A percentile compares a stretch with the other conserved stretches of the same genome.
Evolutionary conservation across 2,113 vertebrate genomes (phyloP).

Genomic region (Herpetotheres cachinnans): DNA sequence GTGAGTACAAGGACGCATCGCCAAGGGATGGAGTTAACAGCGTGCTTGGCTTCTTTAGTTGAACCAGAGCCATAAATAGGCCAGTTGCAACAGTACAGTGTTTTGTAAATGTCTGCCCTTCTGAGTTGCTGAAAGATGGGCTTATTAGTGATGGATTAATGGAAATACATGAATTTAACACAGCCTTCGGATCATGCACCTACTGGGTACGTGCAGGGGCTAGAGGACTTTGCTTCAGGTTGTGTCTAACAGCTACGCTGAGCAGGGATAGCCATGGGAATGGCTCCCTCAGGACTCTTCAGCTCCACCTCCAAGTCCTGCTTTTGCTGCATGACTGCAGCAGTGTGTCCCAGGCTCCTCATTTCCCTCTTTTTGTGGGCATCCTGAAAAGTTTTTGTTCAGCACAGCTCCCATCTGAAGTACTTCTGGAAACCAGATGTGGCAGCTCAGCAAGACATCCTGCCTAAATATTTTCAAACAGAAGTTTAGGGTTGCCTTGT

Average conservation of each 20-base stretch:
- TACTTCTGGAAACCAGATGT: conserved; percentile 61
- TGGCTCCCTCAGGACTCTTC: not conserved
- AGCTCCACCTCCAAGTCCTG: not conserved
- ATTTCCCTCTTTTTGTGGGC: not conserved
- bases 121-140: not conserved
- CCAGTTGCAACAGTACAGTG: not conserved
- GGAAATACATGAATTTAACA: not conserved
- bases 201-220: not conserved
- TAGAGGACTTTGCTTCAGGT: not conserved
- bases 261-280: not conserved
- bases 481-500: conserved; percentile 29
- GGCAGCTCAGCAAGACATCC: conserved; percentile 32
- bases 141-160: not conserved
- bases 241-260: not conserved
- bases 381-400: not conserved
- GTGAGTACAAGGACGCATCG: accelerated
- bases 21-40: not conserved
- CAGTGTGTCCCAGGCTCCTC: not conserved
- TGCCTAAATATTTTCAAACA: conserved; percentile 47
- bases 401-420: not conserved
- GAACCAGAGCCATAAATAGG: not conserved
- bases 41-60: not conserved
- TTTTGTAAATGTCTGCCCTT: not conserved
- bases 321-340: not conserved
- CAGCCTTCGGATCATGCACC: not conserved